Base-by-base conservation (phyloP, 2,888 invertebrate species). In the Blera fallax region DNA sequence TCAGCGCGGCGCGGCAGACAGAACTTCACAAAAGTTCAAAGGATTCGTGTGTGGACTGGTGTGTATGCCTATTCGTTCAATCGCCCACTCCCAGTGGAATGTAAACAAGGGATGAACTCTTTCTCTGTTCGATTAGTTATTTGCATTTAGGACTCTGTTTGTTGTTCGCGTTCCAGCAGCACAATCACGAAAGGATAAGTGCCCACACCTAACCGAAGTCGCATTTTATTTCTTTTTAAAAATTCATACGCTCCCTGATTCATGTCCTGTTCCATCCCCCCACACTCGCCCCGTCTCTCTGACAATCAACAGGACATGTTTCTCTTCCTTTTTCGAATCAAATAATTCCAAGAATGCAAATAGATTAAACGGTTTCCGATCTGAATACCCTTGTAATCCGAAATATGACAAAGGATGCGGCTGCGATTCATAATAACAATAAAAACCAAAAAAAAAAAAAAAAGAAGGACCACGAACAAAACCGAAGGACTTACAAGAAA, bases 311-410 rank as follows among this genome's bases (percentile, higher is more conserved):
- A 29, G 4, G 54, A 32, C 40, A 56, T 34, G 2, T 24, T 24
- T 24, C 4, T 24, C 24, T 40, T 62, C 18, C 40, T 27, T 64
- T 70, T 58, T n/a, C n/a, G 65, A 78, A 48, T 69, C 74, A 62
- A 85, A 81, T 54, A 85, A 85, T 85, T 85, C 40, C 18, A 85
- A 77, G 81, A 85, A 85, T 85, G 85, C 77, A 85, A 85, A 85
- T 85, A 85, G 85, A 85, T 85, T 85, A 81, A 85, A 80, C 81
- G 81, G 58, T 73, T 73, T 45, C 21, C 54, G 72, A 77, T 60
- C 37, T 40, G 48, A 73, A 73, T 64, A 79, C 80, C 74, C 70
- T 52, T 65, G 80, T 80, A 84, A 84, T 84, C 84, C 74, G 14
- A 60, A 34, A 67, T 54, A 72, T 65, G 52, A 81, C 76, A 85